Conservation (phyloP, 2,113 vertebrate species). For the Beaufortia kweichowensis region DNA sequence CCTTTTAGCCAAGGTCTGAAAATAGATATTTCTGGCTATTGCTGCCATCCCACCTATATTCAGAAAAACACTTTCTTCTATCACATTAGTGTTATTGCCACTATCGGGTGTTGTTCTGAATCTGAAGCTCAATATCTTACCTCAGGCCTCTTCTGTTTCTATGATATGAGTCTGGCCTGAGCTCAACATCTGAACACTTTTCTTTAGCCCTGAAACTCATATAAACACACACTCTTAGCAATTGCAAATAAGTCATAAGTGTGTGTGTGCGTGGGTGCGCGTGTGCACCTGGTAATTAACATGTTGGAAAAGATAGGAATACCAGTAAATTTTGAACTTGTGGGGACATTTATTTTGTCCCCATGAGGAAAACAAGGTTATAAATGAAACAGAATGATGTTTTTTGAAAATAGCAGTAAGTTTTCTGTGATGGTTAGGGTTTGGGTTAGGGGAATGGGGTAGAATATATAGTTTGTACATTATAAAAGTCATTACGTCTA, state of each 20-base stretch:
- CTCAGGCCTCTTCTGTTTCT: slow-evolving; percentile 71
- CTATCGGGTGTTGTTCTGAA: slow-evolving; percentile 67
- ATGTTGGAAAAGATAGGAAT: too few relatives aligned
- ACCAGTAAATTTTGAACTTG: too few relatives aligned
- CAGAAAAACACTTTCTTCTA: slow-evolving; percentile 74
- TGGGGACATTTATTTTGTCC: too few relatives aligned
- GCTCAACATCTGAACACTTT: slow-evolving; percentile 26
- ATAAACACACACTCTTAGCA: slow-evolving; percentile 10
- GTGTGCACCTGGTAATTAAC: too few relatives aligned
- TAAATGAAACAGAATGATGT: too few relatives aligned
- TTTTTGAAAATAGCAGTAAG: too few relatives aligned
- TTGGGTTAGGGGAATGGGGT: too few relatives aligned
- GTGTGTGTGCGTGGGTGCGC: too few relatives aligned
- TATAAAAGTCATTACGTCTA: too few relatives aligned
- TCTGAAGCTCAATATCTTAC: slow-evolving; percentile 69
- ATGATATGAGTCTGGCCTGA: slow-evolving; percentile 40
- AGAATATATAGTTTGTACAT: too few relatives aligned
- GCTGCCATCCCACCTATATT: slow-evolving; percentile 73
- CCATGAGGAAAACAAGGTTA: too few relatives aligned
- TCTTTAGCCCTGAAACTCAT: slow-evolving; percentile 41
- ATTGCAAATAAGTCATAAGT: background rate
- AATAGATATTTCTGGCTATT: slow-evolving; percentile 69
- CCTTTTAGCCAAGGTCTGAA: slow-evolving; percentile 68
- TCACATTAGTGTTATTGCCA: slow-evolving; percentile 79
- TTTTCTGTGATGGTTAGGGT: too few relatives aligned